phyloP scores from a whole-genome alignment of 1,140 invertebrate genomes.

The Andricus grossulariae region DNA sequence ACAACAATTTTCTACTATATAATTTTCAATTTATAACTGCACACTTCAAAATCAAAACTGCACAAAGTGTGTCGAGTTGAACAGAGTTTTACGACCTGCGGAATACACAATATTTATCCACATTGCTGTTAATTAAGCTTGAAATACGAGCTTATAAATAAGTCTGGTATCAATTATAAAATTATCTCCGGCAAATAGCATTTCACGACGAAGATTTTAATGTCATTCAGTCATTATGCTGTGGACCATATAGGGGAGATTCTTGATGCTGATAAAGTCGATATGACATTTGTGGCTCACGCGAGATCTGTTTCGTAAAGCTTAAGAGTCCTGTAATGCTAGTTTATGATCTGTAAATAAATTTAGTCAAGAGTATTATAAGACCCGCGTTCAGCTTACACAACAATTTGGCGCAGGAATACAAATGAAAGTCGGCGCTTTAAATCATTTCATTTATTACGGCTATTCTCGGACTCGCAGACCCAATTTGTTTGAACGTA shows the following conservation, averaged over 20 bases:
- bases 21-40: too few relatives aligned
- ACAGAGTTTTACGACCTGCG: too few relatives aligned
- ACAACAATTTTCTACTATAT: too few relatives aligned
- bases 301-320: conserved; percentile 15
- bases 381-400: not conserved
- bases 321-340: conserved; percentile 16
- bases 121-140: not conserved
- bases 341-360: conserved; percentile 22
- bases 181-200: not conserved
- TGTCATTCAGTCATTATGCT: not conserved
- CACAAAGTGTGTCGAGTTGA: too few relatives aligned
- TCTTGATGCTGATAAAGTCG: conserved; percentile 2
- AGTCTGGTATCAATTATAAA: conserved; percentile 1
- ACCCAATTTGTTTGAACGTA: not conserved
- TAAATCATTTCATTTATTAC: conserved; percentile 18
- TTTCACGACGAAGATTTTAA: conserved; percentile 8
- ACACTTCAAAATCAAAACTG: too few relatives aligned
- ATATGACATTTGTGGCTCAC: conserved; percentile 12
- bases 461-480: not conserved
- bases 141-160: not conserved
- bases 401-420: not conserved
- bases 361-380: conserved; percentile 3
- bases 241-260: not conserved
- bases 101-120: not conserved
- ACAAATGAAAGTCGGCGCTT: not conserved